phyloP scores from a whole-genome alignment of 2,113 vertebrate genomes.

The Sclerurus mexicanus region DNA sequence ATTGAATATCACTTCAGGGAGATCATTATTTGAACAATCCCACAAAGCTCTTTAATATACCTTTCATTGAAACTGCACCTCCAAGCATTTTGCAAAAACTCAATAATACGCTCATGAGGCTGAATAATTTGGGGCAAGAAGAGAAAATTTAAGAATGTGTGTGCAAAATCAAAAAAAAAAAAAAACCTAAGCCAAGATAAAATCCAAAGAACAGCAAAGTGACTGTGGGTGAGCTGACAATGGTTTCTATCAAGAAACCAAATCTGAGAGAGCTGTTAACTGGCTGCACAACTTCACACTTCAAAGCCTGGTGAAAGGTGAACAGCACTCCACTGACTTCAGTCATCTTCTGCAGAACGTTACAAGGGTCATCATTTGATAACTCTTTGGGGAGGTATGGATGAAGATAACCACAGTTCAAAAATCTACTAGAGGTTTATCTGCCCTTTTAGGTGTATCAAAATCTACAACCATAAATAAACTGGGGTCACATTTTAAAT shows the following conservation, averaged over 20 bases:
- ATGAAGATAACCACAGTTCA: neutral
- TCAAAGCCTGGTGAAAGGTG: neutral
- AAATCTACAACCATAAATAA: neutral
- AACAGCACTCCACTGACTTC: neutral
- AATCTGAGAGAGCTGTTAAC: neutral
- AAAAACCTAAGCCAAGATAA: neutral
- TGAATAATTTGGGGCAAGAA: neutral
- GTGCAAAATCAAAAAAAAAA: neutral
- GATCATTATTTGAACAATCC: neutral
- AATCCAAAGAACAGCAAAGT: neutral
- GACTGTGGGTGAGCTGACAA: neutral
- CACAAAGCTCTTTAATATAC: neutral
- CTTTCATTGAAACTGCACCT: neutral
- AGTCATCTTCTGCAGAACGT: neutral
- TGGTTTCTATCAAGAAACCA: neutral
- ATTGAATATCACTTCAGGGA: constrained; percentile 26
- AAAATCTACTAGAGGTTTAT: neutral
- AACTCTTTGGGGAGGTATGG: neutral
- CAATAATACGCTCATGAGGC: neutral
- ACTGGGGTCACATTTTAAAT: neutral
- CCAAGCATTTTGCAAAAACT: neutral
- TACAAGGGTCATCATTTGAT: neutral
- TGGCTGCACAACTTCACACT: neutral
- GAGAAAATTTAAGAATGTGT: neutral
- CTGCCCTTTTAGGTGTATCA: neutral